Base-by-base conservation (phyloP, 2,113 vertebrate genomes). In the Australoheros scitulus region DNA sequence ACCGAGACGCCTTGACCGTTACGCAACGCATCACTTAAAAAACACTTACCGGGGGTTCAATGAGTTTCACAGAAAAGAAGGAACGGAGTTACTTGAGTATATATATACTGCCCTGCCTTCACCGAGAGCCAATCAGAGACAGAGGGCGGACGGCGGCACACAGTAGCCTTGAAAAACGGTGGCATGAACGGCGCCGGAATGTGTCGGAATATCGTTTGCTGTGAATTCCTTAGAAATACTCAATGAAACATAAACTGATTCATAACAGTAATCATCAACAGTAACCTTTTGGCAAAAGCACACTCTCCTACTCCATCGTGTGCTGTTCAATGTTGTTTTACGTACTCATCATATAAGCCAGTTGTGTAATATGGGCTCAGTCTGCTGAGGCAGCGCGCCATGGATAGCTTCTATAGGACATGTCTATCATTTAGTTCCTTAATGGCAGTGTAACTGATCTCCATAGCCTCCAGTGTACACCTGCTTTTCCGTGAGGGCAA, bases 31-130 rank as follows among this genome's bases (percentile, higher is more conserved):
- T 82, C 24, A 38, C 34, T 20, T 20, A 70, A 0, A 24, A 18
- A 15, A 29, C 36, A 1, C 91, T 93, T 85, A 95, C 93, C 89
- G 6, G 29, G 10, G 7, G 68, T 1, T 47, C 4, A 11, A 22
- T 13, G 50, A 38, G 80, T 9, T 75, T 72, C 65, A 65, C 32
- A 83, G 88, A 91, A 88, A 88, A 77, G 84, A 88, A 82, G 10
- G 81, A 38, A 6, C 3, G 26, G 58, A 17, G 81, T 63, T 85
- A 89, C 20, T 36, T 82, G 58, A 79, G 84, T 34, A 41, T 52
- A 86, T 93, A 34, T 2, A 34, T 6, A 90, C 75, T 14, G 91
- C 86, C 94, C 92, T 91, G 93, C 94, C 94, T 94, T 94, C 90
- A 24, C 1, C 4, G 20, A 29, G 20, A 85, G 68, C 94, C 95